Evolutionary conservation across 1,140 invertebrate genomes (phyloP).

Genomic region (Zaprionus gabonicus): DNA sequence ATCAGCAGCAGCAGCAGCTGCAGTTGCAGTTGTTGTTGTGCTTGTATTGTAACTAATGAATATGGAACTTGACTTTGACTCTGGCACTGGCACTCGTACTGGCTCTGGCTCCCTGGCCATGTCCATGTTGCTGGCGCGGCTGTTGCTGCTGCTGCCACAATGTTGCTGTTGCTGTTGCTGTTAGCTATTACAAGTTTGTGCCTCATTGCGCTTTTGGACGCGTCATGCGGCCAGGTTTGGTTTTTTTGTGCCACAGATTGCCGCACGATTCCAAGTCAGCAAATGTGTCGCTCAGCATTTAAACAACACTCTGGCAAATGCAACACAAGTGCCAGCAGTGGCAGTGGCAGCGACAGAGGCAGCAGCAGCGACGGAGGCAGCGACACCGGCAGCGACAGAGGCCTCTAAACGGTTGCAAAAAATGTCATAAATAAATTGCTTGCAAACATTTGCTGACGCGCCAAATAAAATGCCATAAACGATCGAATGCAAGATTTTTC

Average conservation of each 20-base stretch:
- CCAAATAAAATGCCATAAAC: conserved; percentile 84
- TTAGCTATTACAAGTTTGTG: conserved; percentile 75
- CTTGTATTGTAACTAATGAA: conserved; percentile 74
- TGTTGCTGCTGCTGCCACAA: conserved; percentile 14
- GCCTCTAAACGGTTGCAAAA: conserved; percentile 60
- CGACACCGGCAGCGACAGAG: conserved; percentile 30
- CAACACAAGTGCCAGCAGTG: conserved; percentile 41
- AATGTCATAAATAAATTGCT: conserved; percentile 84
- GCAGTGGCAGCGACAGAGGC: conserved; percentile 19
- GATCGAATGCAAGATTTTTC: conserved; percentile 74
- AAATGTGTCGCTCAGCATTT: conserved; percentile 58
- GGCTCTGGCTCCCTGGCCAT: conserved; percentile 47
- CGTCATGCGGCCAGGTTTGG: conserved; percentile 76
- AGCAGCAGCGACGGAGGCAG: neutral
- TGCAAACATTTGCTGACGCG: conserved; percentile 84
- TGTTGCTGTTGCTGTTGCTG: conserved; percentile 8
- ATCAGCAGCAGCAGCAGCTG: conserved; percentile 38
- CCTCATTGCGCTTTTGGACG: conserved; percentile 71
- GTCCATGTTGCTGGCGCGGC: conserved; percentile 58
- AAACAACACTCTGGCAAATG: conserved; percentile 58
- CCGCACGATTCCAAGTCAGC: conserved; percentile 71
- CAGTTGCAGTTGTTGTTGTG: conserved; percentile 17
- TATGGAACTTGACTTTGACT: conserved; percentile 77
- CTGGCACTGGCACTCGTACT: conserved; percentile 38
- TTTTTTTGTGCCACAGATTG: conserved; percentile 77